Percentiles rank a stretch among this genome's conserved stretches.
Conservation (phyloP, 1,140 invertebrate genomes). For the Trichoplusia ni region DNA sequence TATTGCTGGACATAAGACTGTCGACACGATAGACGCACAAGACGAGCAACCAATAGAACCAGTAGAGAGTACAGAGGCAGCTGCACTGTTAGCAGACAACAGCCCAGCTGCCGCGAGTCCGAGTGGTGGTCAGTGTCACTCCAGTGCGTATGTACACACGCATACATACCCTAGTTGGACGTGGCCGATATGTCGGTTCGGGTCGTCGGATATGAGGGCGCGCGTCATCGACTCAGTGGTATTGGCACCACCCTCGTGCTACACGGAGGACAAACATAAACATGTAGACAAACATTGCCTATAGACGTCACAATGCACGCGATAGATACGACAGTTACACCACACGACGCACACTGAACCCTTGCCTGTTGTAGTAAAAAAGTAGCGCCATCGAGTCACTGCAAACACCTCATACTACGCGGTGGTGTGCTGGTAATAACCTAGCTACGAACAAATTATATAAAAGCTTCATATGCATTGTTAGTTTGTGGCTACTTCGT, state of each 20-base stretch:
- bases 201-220: slow-evolving; percentile 94
- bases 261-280: slow-evolving; percentile 83
- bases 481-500: slow-evolving; percentile 65
- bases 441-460: slow-evolving; percentile 50
- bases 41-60: slow-evolving; percentile 27
- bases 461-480: slow-evolving; percentile 63
- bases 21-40: slow-evolving; percentile 10
- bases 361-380: slow-evolving; percentile 79
- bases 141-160: slow-evolving; percentile 75
- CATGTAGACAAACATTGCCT: slow-evolving; percentile 77
- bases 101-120: slow-evolving; percentile 4
- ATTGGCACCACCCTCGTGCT: slow-evolving; percentile 95
- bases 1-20: slow-evolving; percentile 1
- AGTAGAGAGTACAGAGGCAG: not conserved
- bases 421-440: slow-evolving; percentile 35
- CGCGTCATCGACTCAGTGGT: slow-evolving; percentile 95
- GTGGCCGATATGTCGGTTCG: slow-evolving; percentile 92
- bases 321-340: slow-evolving; percentile 28
- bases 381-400: slow-evolving; percentile 69
- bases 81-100: not conserved
- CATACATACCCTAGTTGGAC: slow-evolving; percentile 95
- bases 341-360: slow-evolving; percentile 21
- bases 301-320: slow-evolving; percentile 83
- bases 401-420: slow-evolving; percentile 33
- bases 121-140: slow-evolving; percentile 51